Conservation (phyloP, 2,113 vertebrate genomes). For the Suricata suricatta region DNA sequence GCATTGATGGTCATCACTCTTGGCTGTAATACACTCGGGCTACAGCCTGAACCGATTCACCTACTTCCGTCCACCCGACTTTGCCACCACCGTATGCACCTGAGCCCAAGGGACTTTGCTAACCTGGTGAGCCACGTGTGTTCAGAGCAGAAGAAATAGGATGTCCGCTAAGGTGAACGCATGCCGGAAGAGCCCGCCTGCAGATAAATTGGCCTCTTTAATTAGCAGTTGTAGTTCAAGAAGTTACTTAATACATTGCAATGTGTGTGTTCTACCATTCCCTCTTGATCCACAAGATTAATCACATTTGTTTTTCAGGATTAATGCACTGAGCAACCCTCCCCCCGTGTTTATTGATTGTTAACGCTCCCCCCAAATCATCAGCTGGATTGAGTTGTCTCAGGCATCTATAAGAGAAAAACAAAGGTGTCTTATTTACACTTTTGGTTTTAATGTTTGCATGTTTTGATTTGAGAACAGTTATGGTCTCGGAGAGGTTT, state of each 20-base stretch:
- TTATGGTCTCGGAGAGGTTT: background rate
- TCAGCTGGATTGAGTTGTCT: background rate
- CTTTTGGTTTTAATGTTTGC: background rate
- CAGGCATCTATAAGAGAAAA: background rate
- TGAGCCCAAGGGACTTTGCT: background rate
- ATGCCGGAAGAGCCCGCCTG: background rate
- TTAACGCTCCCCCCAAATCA: fast-evolving
- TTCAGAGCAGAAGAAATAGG: background rate
- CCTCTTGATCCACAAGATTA: background rate
- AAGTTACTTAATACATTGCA: background rate
- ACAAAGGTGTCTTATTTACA: background rate
- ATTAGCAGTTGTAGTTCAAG: background rate
- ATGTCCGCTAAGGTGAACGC: background rate
- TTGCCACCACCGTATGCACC: background rate
- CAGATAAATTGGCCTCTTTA: background rate
- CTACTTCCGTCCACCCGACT: background rate
- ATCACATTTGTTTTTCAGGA: background rate
- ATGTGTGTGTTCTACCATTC: background rate
- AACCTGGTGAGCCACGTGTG: background rate
- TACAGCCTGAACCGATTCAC: background rate
- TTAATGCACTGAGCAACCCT: background rate
- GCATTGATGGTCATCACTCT: background rate
- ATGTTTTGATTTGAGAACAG: background rate
- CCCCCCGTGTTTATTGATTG: background rate
- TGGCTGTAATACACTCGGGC: background rate